Evolutionary conservation across 1,140 invertebrate species (phyloP).

Genomic region (Holcopasites calliopsidis): DNA sequence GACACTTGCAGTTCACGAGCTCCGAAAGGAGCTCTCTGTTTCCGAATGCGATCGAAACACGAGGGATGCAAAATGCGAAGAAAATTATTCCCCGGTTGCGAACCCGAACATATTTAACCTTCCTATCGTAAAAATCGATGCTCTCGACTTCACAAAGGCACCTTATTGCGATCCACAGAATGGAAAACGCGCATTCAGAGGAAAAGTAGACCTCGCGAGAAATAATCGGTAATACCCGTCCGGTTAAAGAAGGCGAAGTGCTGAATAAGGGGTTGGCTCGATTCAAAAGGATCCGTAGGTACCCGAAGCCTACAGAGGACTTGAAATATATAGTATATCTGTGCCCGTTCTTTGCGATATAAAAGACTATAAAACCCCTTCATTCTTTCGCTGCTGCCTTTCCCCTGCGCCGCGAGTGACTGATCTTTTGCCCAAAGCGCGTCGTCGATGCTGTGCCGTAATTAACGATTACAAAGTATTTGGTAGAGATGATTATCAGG

Average conservation of each 20-base stretch:
- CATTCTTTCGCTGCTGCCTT: background rate
- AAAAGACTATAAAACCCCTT: constrained; percentile 53
- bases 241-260: constrained; percentile 57
- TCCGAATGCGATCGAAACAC: no score
- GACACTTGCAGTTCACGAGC: no score
- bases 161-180: constrained; percentile 34
- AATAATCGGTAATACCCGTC: constrained; percentile 58
- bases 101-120: constrained; percentile 27
- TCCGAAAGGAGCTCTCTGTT: no score
- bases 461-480: constrained; percentile 80
- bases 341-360: constrained; percentile 46
- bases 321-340: constrained; percentile 45
- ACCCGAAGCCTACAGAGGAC: constrained; percentile 38
- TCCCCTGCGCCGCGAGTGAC: constrained; percentile 7
- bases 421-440: constrained; percentile 55
- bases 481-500: constrained; percentile 79
- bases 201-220: constrained; percentile 43
- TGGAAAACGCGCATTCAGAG: constrained; percentile 31
- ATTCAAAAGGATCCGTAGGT: constrained; percentile 53
- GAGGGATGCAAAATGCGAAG: no score
- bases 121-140: background rate
- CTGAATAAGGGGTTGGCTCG: constrained; percentile 53
- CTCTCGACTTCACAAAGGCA: constrained; percentile 29
- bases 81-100: background rate
- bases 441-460: constrained; percentile 67